Percentiles rank a stretch among this genome's conserved stretches.
Conservation (phyloP, 2,797 vertebrate genomes). For the Catostomus latipinnis region DNA sequence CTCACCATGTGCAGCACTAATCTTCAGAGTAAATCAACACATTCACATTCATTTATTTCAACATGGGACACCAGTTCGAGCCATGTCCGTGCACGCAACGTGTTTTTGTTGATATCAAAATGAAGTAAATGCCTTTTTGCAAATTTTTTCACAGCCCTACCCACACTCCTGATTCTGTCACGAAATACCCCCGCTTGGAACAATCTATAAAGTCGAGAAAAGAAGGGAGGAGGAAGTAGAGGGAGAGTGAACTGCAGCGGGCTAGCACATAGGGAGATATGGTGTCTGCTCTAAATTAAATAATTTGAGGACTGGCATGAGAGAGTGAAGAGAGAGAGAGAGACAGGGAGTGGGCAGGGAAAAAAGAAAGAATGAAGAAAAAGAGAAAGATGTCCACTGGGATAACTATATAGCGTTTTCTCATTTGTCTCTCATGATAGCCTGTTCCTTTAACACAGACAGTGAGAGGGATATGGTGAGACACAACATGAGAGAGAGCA, state of each 20-base stretch:
- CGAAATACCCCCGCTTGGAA: conserved; percentile 49
- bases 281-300: conserved; percentile 63
- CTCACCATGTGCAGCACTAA: conserved; percentile 60
- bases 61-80: conserved; percentile 51
- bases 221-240: conserved; percentile 22
- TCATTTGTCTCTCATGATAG: conserved; percentile 49
- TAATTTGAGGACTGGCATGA: conserved; percentile 61
- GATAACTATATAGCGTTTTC: conserved; percentile 51
- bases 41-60: conserved; percentile 60
- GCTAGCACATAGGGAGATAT: conserved; percentile 59
- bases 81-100: conserved; percentile 41
- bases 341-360: neutral
- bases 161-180: conserved; percentile 49
- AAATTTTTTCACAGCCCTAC: conserved; percentile 52
- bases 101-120: conserved; percentile 54
- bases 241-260: conserved; percentile 52
- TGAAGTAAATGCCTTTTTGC: conserved; percentile 60
- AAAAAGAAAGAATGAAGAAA: no score
- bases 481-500: conserved; percentile 62
- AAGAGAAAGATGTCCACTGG: conserved; percentile 35
- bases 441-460: conserved; percentile 49
- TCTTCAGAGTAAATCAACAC: conserved; percentile 64
- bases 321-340: conserved; percentile 21
- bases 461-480: conserved; percentile 59
- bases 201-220: conserved; percentile 56